Evolutionary conservation across 1,140 invertebrate species (phyloP).

Genomic region (Neelides sp.): DNA sequence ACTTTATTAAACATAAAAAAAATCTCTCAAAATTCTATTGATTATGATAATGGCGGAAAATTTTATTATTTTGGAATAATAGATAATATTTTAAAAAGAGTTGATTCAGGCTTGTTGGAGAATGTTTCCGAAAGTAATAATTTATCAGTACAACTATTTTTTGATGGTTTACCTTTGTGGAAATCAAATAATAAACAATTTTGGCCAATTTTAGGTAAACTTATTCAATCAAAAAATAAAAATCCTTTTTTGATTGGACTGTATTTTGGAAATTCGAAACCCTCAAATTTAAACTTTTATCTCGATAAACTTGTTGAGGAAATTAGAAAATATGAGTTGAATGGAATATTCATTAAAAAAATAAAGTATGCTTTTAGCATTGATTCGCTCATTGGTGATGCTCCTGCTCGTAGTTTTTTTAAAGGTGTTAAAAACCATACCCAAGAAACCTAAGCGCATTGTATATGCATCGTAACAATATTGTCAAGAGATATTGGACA

Average conservation of each 20-base stretch:
- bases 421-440: too few relatives aligned
- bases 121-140: neutral
- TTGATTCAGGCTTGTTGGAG: neutral
- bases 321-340: constrained; percentile 1
- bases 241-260: constrained; percentile 6
- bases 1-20: constrained; percentile 12
- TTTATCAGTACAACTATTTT: neutral
- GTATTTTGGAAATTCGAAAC: constrained; percentile 8
- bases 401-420: constrained; percentile 8
- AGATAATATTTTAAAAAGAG: neutral
- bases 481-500: too few relatives aligned
- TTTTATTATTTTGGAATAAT: constrained; percentile 11
- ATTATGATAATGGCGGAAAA: neutral
- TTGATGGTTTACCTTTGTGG: constrained; percentile 9
- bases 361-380: constrained; percentile 4
- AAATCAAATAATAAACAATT: constrained; percentile 6
- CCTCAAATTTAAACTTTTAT: constrained; percentile 1
- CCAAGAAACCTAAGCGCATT: too few relatives aligned
- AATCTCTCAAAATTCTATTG: neutral
- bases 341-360: neutral
- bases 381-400: neutral
- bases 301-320: constrained; percentile 7
- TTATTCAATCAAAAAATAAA: neutral
- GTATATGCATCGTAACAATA: too few relatives aligned
- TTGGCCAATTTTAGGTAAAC: constrained; percentile 10